Conservation (phyloP, 2,113 vertebrate genomes). For the Proterorhinus semilunaris region DNA sequence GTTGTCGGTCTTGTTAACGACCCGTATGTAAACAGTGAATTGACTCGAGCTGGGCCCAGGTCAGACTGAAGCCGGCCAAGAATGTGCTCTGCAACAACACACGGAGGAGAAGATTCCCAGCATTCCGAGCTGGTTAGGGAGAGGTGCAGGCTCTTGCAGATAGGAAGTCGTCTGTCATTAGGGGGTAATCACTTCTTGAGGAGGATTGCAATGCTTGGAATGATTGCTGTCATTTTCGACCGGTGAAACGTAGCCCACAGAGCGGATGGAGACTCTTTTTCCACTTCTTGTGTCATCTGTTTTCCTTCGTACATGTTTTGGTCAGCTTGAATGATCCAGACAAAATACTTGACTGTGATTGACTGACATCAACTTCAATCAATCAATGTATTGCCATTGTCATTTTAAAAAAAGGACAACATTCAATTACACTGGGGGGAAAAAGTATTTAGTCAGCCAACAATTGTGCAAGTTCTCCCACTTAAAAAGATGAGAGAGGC, state of each 20-base stretch:
- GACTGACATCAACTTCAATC: no score
- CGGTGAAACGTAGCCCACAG: conserved; percentile 53
- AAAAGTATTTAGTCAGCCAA: no score
- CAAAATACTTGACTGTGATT: no score
- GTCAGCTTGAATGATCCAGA: not conserved
- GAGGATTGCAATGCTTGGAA: conserved; percentile 65
- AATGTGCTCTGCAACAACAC: conserved; percentile 48
- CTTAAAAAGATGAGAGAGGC: no score
- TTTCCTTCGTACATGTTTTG: conserved; percentile 31
- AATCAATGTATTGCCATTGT: no score
- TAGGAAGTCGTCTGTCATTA: conserved; percentile 73
- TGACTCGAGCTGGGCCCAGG: conserved; percentile 33
- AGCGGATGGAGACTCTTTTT: conserved; percentile 18
- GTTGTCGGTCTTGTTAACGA: conserved; percentile 40
- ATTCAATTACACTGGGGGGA: no score
- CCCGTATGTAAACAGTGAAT: conserved; percentile 53
- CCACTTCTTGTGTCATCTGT: not conserved
- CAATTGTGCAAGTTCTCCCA: no score
- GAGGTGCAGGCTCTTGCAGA: conserved; percentile 56
- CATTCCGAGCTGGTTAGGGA: conserved; percentile 63
- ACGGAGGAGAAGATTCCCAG: conserved; percentile 60
- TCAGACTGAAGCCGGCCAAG: conserved; percentile 51
- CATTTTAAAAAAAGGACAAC: no score
- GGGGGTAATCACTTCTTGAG: conserved; percentile 64
- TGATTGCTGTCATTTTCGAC: conserved; percentile 65